These are phyloP conservation scores for Habropoda laboriosa DNA, from an alignment of 1,140 invertebrate genomes.

Conservation along the genomic window DNA sequence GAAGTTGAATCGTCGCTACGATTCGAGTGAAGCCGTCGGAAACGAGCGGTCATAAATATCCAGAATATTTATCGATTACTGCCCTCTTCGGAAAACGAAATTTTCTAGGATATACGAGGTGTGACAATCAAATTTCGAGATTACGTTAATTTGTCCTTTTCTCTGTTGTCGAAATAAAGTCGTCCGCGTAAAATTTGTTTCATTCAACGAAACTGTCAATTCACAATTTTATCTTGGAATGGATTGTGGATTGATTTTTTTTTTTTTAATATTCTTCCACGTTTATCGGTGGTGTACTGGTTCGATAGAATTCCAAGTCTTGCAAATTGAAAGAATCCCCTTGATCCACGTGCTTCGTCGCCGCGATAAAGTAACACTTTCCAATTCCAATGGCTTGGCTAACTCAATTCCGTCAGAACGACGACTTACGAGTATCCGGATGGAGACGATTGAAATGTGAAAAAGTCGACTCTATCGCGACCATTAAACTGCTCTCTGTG, in stretches of 20 bases:
- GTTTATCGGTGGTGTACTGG: not conserved
- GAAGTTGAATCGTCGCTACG: not conserved
- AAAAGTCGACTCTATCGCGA: not conserved
- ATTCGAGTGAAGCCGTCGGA: not conserved
- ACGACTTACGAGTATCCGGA: not conserved
- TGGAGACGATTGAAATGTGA: not conserved
- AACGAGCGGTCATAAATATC: not conserved
- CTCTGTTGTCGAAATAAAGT: too few species aligned
- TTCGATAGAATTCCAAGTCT: not conserved
- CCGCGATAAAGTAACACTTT: slow-evolving; percentile 21
- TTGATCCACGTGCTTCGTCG: not conserved
- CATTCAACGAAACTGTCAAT: too few species aligned
- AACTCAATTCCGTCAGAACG: slow-evolving; percentile 15
- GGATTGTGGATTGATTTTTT: too few species aligned
- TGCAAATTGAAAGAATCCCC: not conserved
- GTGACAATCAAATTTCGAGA: not conserved
- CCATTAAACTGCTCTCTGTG: not conserved
- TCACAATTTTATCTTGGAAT: too few species aligned
- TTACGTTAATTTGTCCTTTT: too few species aligned
- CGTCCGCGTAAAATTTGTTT: too few species aligned
- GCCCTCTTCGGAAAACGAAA: too few species aligned
- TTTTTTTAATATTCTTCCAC: too few species aligned
- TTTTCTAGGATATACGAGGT: not conserved
- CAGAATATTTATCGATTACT: not conserved
- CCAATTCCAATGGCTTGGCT: slow-evolving; percentile 5